Percentiles rank a stretch among this genome's conserved stretches.
These are phyloP conservation scores for Rhaphigaster nebulosa DNA, from an alignment of 2,888 invertebrate species.

Conservation along the genomic window DNA sequence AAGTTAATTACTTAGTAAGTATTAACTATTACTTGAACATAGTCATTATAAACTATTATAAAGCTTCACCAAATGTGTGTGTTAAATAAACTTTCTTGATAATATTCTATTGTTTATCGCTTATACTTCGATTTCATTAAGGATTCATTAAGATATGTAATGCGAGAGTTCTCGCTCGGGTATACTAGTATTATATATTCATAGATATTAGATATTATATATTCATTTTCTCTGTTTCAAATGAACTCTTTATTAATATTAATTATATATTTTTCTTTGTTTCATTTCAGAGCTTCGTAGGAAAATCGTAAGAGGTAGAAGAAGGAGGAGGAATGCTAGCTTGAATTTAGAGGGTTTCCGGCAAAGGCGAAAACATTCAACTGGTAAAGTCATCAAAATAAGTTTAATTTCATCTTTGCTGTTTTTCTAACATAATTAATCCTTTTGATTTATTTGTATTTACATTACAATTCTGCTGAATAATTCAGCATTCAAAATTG, in stretches of 20 bases:
- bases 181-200: no score
- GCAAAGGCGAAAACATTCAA: slow-evolving; percentile 58
- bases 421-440: not conserved
- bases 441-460: not conserved
- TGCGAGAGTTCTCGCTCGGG: no score
- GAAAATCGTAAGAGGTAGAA: slow-evolving; percentile 64
- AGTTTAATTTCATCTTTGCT: not conserved
- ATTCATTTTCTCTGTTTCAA: not conserved
- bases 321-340: slow-evolving; percentile 61
- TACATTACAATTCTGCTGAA: not conserved
- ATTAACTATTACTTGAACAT: no score
- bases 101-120: no score
- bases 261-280: not conserved
- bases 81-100: no score
- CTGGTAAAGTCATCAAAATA: slow-evolving; percentile 27
- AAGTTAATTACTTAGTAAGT: no score
- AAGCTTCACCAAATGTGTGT: no score
- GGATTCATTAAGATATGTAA: no score
- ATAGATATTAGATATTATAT: no score
- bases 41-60: no score
- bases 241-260: not conserved
- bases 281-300: slow-evolving; percentile 64
- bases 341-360: slow-evolving; percentile 55
- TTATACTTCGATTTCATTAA: no score
- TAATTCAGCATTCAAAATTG: not conserved